Percentiles rank a stretch among this genome's conserved stretches.
These are phyloP conservation scores for Rhea americana DNA, from an alignment of 2,113 vertebrate species.

Conservation along the genomic window DNA sequence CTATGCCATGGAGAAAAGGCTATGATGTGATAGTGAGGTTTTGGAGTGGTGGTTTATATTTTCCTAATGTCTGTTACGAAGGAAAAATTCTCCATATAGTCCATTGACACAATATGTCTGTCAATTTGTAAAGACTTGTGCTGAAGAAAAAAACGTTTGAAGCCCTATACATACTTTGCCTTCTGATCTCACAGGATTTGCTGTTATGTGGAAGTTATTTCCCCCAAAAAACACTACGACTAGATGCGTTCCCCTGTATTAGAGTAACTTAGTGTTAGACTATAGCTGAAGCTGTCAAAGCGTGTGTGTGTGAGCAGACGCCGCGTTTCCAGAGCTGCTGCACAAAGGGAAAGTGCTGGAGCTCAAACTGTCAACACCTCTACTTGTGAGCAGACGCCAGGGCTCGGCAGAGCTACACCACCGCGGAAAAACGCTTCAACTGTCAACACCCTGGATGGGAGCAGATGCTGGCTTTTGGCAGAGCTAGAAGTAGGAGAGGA, in stretches of 20 bases:
- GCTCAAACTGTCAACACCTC: slow-evolving; percentile 68
- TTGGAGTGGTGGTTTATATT: background rate
- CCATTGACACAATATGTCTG: background rate
- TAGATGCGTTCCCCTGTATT: background rate
- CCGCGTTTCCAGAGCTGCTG: slow-evolving; percentile 54
- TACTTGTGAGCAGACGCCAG: slow-evolving; percentile 62
- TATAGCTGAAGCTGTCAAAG: slow-evolving; percentile 58
- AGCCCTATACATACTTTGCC: background rate
- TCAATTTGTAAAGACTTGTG: background rate
- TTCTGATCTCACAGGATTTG: background rate
- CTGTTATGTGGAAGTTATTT: background rate
- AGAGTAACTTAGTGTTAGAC: slow-evolving; percentile 38
- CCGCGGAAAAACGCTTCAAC: slow-evolving; percentile 58
- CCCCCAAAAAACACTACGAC: background rate
- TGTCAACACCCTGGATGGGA: slow-evolving; percentile 64
- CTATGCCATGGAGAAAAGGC: background rate
- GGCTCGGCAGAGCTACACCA: slow-evolving; percentile 63
- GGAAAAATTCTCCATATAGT: background rate
- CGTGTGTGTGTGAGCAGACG: slow-evolving; percentile 45
- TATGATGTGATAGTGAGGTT: accelerated
- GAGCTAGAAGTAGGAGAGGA: slow-evolving; percentile 23
- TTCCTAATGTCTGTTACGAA: background rate
- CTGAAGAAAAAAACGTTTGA: background rate
- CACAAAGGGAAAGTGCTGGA: slow-evolving; percentile 60
- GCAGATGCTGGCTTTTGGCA: slow-evolving; percentile 62